Evolutionary conservation across 2,113 vertebrate species (phyloP).

Genomic region (Marcusenius ussheri): DNA sequence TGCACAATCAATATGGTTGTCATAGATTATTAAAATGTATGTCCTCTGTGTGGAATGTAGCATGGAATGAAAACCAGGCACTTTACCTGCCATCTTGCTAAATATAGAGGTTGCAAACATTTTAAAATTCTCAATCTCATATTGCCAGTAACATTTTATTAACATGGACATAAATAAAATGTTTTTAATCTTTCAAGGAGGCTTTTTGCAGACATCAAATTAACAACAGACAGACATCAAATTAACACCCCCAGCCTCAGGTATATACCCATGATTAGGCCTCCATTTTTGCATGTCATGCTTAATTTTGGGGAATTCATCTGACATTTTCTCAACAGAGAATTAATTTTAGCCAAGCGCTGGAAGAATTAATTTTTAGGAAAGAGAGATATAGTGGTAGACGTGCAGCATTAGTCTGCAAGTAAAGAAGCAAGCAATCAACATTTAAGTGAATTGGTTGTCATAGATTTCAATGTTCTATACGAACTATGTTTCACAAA

Average conservation of each 20-base stretch:
- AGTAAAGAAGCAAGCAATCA: not conserved
- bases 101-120: not conserved
- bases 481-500: not conserved
- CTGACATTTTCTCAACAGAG: not conserved
- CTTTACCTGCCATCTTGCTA: not conserved
- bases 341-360: not conserved
- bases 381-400: not conserved
- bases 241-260: not conserved
- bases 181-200: not conserved
- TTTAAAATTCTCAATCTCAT: not conserved
- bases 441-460: not conserved
- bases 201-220: not conserved
- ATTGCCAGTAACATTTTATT: not conserved
- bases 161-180: not conserved
- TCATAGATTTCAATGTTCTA: not conserved
- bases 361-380: not conserved
- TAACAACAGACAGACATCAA: not conserved
- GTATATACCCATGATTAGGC: not conserved
- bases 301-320: conserved; percentile 7
- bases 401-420: not conserved
- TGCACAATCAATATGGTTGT: not conserved
- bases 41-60: not conserved
- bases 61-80: not conserved
- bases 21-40: not conserved
- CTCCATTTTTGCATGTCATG: conserved; percentile 3